Percentiles rank a stretch among this genome's conserved stretches.
Evolutionary conservation across 2,888 invertebrate species (phyloP).

Genomic region (Xanthia icteritia): DNA sequence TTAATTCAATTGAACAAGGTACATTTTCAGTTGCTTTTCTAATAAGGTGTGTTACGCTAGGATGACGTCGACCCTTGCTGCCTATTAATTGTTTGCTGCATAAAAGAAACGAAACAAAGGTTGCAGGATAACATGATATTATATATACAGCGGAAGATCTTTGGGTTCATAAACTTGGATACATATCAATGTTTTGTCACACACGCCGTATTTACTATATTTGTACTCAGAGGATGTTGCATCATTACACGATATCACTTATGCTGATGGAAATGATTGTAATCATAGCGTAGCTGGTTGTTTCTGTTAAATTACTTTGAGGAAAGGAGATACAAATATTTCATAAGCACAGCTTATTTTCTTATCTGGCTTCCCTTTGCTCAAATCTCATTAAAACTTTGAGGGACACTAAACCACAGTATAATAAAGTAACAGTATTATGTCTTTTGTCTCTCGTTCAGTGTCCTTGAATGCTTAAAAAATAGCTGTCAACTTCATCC

Average conservation of each 20-base stretch:
- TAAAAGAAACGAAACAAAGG: background rate
- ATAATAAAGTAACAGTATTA: too few relatives aligned
- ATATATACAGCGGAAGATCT: background rate
- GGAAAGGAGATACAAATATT: background rate
- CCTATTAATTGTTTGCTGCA: conserved; percentile 9
- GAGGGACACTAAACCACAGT: too few relatives aligned
- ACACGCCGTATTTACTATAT: background rate
- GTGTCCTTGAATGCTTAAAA: background rate
- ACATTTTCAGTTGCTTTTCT: background rate
- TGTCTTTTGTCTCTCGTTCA: too few relatives aligned
- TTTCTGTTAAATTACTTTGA: background rate
- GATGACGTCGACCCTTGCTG: background rate
- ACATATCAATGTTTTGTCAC: background rate
- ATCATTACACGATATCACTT: background rate
- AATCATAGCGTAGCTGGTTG: background rate
- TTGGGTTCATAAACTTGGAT: conserved; percentile 8
- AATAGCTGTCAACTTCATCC: background rate
- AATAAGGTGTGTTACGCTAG: background rate
- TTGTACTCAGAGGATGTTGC: background rate
- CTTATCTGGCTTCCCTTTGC: background rate
- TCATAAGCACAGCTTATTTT: background rate
- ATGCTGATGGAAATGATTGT: background rate
- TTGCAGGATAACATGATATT: conserved; percentile 2
- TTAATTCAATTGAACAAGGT: background rate
- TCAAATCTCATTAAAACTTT: background rate